Percentiles rank a stretch among this genome's conserved stretches.
Conservation (phyloP, 2,113 vertebrate genomes). For the Chamaetylas fuelleborni region DNA sequence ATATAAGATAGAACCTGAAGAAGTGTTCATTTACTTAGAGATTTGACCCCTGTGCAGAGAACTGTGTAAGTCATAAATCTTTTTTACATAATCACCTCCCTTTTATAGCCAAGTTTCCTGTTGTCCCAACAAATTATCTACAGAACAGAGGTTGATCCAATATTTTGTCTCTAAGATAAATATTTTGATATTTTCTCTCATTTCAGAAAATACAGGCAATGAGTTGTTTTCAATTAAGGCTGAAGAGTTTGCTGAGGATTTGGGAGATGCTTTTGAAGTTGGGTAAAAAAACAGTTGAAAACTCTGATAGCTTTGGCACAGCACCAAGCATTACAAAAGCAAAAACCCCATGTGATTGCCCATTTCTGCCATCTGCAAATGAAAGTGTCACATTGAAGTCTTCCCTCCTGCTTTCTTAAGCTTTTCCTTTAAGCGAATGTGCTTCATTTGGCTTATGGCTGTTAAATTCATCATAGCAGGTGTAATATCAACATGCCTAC, state of each 20-base stretch:
- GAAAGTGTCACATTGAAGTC: not conserved
- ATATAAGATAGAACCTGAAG: not conserved
- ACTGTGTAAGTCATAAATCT: not conserved
- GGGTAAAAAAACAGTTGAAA: not conserved
- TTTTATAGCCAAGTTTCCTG: not conserved
- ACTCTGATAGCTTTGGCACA: not conserved
- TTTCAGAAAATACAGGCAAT: not conserved
- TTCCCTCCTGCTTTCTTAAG: not conserved
- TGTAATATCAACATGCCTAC: not conserved
- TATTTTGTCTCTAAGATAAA: conserved; percentile 28
- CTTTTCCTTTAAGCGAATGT: not conserved
- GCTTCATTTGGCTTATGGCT: not conserved
- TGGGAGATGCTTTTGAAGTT: not conserved
- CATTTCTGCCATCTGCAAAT: not conserved
- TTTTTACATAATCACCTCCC: not conserved
- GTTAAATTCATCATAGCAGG: not conserved
- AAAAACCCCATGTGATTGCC: not conserved
- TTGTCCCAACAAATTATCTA: not conserved
- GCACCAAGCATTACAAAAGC: not conserved
- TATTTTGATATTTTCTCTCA: conserved; percentile 26
- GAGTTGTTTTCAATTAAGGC: not conserved
- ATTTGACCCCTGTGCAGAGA: not conserved
- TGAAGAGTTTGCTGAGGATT: not conserved
- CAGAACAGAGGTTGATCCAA: not conserved
- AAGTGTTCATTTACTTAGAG: not conserved